Evolutionary conservation across 2,888 invertebrate genomes (phyloP).

Genomic region (Cremastinae sp.): DNA sequence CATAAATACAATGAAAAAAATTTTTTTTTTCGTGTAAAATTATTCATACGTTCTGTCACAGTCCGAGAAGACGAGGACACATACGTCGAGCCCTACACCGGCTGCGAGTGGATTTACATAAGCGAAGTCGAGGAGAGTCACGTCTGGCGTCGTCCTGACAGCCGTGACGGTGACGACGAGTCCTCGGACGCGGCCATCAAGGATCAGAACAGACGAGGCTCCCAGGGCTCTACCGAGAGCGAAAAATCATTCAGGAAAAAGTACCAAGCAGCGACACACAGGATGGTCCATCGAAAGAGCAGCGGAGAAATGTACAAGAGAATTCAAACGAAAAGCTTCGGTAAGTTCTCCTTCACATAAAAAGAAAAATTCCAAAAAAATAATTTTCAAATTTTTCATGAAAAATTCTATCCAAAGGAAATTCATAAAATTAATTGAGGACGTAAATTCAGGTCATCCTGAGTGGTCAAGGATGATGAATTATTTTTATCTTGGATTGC

Average conservation of each 20-base stretch:
- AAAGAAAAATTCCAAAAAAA: no score
- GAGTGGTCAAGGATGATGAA: no score
- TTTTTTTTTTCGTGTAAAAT: no score
- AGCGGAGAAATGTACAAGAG: slow-evolving; percentile 94
- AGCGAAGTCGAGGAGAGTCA: slow-evolving; percentile 86
- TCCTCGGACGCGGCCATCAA: slow-evolving; percentile 69
- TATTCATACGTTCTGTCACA: no score
- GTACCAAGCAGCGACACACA: slow-evolving; percentile 92
- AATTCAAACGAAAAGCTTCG: slow-evolving; percentile 90
- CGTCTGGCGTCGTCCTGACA: slow-evolving; percentile 83
- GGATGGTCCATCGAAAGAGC: slow-evolving; percentile 93
- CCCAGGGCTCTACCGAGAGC: slow-evolving; percentile 86
- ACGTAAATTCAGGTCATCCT: no score
- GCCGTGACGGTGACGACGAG: slow-evolving; percentile 74
- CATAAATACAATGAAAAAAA: no score
- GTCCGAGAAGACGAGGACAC: slow-evolving; percentile 86
- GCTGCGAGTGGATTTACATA: slow-evolving; percentile 88
- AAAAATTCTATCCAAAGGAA: no score
- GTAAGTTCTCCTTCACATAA: slow-evolving; percentile 82
- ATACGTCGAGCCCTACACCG: slow-evolving; percentile 88
- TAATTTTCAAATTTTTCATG: no score
- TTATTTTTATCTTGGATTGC: no score
- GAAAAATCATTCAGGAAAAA: slow-evolving; percentile 92
- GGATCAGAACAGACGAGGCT: slow-evolving; percentile 80
- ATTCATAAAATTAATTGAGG: no score